Percentiles rank a stretch among this genome's conserved stretches.
Conservation (phyloP, 2,888 invertebrate genomes). For the Drosophila crucigera region DNA sequence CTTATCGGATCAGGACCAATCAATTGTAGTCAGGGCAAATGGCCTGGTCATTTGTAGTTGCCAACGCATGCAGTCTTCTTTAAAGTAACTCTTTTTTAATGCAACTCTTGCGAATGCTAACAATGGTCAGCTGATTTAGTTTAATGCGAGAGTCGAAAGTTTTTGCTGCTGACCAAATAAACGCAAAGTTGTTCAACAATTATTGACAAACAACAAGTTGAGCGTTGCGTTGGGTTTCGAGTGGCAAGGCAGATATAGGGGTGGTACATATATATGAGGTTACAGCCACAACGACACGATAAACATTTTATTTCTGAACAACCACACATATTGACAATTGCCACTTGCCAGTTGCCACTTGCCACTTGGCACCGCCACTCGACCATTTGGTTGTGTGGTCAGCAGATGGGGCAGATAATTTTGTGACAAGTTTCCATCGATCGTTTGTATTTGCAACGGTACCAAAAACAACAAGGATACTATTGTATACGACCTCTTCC, state of each 20-base stretch:
- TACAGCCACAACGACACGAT: slow-evolving; percentile 58
- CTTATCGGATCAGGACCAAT: slow-evolving; percentile 43
- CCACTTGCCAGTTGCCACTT: slow-evolving; percentile 10
- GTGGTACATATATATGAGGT: slow-evolving; percentile 10
- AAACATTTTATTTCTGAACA: slow-evolving; percentile 64
- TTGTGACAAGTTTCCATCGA: slow-evolving; percentile 50
- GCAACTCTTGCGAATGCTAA: slow-evolving; percentile 25
- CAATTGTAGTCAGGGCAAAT: slow-evolving; percentile 55
- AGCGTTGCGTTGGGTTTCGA: slow-evolving; percentile 20
- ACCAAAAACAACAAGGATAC: slow-evolving; percentile 9
- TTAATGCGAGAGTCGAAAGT: slow-evolving; percentile 14
- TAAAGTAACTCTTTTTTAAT: slow-evolving; percentile 14
- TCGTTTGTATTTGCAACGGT: slow-evolving; percentile 21
- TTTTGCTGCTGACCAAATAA: slow-evolving; percentile 36
- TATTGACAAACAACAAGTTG: slow-evolving; percentile 48
- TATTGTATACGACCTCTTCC: neutral
- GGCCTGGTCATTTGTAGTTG: slow-evolving; percentile 45
- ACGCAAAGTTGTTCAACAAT: slow-evolving; percentile 37
- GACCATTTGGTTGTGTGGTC: slow-evolving; percentile 30
- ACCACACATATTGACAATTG: slow-evolving; percentile 32
- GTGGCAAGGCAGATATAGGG: slow-evolving; percentile 7
- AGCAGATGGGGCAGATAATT: slow-evolving; percentile 49
- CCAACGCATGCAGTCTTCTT: slow-evolving; percentile 10
- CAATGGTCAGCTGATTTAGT: slow-evolving; percentile 54
- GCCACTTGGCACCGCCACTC: neutral